These are phyloP conservation scores for Stomorhina lunata DNA, from an alignment of 2,888 invertebrate genomes.

Conservation along the genomic window DNA sequence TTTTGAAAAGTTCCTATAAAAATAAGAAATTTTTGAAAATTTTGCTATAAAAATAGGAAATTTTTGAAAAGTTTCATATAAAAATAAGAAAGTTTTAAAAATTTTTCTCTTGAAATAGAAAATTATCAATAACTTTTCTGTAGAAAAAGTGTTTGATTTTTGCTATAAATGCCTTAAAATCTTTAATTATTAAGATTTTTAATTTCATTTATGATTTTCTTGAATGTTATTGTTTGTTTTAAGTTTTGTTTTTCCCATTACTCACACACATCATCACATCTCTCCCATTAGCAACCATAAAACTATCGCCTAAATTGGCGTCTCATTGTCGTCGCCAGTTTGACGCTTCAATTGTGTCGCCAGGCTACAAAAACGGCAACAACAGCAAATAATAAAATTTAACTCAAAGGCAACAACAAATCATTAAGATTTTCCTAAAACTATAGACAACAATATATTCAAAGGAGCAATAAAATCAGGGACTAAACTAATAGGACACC, in stretches of 20 bases:
- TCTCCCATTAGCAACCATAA: conserved; percentile 50
- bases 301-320: conserved; percentile 71
- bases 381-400: conserved; percentile 1
- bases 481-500: too few species aligned
- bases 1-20: too few species aligned
- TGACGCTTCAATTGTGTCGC: conserved; percentile 72
- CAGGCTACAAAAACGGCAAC: conserved; percentile 43
- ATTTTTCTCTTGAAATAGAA: too few species aligned
- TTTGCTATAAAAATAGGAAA: too few species aligned
- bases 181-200: neutral
- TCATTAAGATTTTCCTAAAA: neutral
- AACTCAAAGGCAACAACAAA: neutral
- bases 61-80: too few species aligned
- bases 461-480: too few species aligned
- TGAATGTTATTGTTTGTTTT: neutral
- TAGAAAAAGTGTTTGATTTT: too few species aligned
- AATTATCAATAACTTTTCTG: too few species aligned
- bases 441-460: neutral
- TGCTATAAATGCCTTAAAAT: too few species aligned
- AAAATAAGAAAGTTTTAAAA: too few species aligned
- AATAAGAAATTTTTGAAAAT: too few species aligned
- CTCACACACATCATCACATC: conserved; percentile 40
- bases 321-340: conserved; percentile 77
- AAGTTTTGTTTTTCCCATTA: neutral
- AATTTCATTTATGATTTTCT: neutral